Conservation (phyloP, 1,140 invertebrate genomes). For the Glossosoma conforme region DNA sequence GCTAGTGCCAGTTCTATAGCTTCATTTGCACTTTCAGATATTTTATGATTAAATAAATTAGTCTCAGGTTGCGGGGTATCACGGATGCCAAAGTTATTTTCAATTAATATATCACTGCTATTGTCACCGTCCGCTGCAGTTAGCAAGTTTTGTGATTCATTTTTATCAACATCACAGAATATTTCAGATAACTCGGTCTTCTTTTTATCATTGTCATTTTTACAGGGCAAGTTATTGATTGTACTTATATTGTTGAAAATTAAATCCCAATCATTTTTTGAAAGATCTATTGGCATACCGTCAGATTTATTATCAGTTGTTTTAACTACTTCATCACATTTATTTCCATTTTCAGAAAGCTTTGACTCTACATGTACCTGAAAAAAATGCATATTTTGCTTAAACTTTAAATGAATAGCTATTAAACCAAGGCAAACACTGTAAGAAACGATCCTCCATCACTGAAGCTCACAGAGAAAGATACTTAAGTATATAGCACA, state of each 20-base stretch:
- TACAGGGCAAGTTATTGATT: constrained; percentile 25
- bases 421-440: too few species aligned
- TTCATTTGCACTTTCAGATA: constrained; percentile 39
- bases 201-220: constrained; percentile 15
- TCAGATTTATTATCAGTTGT: too few species aligned
- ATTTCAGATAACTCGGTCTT: constrained; percentile 15
- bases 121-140: constrained; percentile 15
- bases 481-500: too few species aligned
- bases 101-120: constrained; percentile 2
- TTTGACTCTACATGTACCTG: too few species aligned
- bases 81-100: constrained; percentile 15
- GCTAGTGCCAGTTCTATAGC: constrained; percentile 65
- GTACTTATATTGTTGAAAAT: constrained; percentile 36
- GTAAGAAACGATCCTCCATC: too few species aligned
- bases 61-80: constrained; percentile 3
- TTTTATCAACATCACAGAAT: constrained; percentile 5
- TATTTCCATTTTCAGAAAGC: too few species aligned
- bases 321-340: too few species aligned
- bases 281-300: constrained; percentile 32
- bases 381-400: too few species aligned
- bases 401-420: too few species aligned
- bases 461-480: too few species aligned
- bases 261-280: constrained; percentile 36
- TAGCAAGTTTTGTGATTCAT: constrained; percentile 6
- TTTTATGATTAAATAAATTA: constrained; percentile 21